phyloP scores from a whole-genome alignment of 2,113 vertebrate species.

The Rattus norvegicus region GRCr8 NC_086020.1:46996001-46996500 shows the following conservation, averaged over 20 bases:
- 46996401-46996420: neutral
- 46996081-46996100: neutral
- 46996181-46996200: neutral
- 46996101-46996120: neutral
- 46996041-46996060: neutral
- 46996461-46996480: neutral
- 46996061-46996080: neutral
- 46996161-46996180: neutral
- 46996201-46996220: neutral
- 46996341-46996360: neutral
- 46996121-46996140: neutral
- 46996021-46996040: neutral
- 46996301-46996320: neutral
- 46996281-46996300: neutral
- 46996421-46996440: too few species aligned
- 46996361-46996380: neutral
- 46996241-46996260: neutral
- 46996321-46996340: neutral
- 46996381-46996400: neutral
- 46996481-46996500: neutral
- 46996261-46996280: neutral
- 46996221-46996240: neutral
- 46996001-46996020: neutral
- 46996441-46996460: neutral
- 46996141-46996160: neutral